Evolutionary conservation across 2,113 vertebrate species (phyloP).

Genomic region (Nerophis lumbriciformis): DNA sequence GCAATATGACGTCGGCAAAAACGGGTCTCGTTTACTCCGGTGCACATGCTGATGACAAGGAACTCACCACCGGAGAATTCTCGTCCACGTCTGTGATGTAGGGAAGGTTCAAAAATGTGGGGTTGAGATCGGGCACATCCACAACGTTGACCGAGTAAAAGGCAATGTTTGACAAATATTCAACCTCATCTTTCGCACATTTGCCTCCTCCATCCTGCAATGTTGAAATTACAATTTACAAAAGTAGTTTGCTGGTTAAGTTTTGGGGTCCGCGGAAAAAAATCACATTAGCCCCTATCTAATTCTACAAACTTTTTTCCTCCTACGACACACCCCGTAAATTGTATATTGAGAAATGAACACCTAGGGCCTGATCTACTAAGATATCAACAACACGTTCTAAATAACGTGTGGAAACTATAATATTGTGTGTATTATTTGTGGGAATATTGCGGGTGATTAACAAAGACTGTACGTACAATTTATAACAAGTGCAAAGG

Average conservation of each 20-base stretch:
- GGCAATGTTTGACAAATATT: slow-evolving; percentile 15
- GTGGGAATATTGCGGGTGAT: too few species aligned
- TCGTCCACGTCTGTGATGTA: slow-evolving; percentile 66
- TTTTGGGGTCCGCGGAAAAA: too few species aligned
- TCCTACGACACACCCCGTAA: too few species aligned
- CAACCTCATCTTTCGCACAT: accelerated
- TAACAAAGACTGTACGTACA: too few species aligned
- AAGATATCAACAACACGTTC: too few species aligned
- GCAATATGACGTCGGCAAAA: background rate
- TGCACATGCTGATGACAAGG: background rate
- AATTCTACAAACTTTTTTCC: too few species aligned
- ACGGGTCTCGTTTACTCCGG: background rate
- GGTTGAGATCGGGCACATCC: slow-evolving; percentile 76
- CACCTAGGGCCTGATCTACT: too few species aligned
- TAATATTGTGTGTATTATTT: too few species aligned
- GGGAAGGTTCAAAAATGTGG: slow-evolving; percentile 70
- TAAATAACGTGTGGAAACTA: too few species aligned
- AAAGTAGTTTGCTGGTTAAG: background rate
- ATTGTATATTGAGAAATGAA: too few species aligned
- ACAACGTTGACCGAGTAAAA: slow-evolving; percentile 70
- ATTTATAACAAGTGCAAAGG: too few species aligned
- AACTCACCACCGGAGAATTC: slow-evolving; percentile 55
- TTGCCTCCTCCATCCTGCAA: slow-evolving; percentile 72
- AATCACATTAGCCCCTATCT: too few species aligned
- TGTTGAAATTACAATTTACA: background rate